phyloP scores from a whole-genome alignment of 2,113 vertebrate genomes.

The Cricetomys ansorgei region DNA sequence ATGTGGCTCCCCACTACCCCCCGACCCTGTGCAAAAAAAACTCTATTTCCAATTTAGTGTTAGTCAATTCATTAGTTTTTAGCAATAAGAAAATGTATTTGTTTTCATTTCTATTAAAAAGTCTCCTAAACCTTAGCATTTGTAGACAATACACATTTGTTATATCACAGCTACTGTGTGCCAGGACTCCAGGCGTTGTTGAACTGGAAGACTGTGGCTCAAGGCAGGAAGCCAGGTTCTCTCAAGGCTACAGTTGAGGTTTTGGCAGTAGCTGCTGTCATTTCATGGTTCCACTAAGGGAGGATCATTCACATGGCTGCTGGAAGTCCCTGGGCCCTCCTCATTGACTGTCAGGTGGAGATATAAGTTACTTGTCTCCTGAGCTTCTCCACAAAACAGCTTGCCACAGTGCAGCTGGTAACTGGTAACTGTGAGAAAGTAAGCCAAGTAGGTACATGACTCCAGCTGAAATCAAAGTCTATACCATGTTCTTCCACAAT shows the following conservation, averaged over 20 bases:
- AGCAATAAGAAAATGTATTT: neutral
- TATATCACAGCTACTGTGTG: neutral
- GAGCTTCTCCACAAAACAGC: neutral
- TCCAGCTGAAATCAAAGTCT: neutral
- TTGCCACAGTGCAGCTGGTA: neutral
- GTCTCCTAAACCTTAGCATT: neutral
- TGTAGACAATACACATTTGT: constrained; percentile 25
- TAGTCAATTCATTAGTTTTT: neutral
- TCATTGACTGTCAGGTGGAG: neutral
- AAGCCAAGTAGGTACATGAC: neutral
- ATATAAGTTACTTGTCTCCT: neutral
- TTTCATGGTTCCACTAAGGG: neutral
- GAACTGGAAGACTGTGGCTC: neutral
- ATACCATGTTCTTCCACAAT: neutral
- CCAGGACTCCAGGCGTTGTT: neutral
- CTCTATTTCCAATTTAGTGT: neutral
- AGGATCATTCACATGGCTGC: neutral
- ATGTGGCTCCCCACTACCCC: neutral
- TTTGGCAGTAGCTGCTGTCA: neutral
- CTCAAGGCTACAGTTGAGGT: neutral
- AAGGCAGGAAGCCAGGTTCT: neutral
- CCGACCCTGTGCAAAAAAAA: neutral
- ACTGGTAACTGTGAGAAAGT: neutral
- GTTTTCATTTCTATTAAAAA: constrained; percentile 47
- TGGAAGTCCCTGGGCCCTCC: neutral